Conservation (phyloP, 1,140 invertebrate species). For the Ostrea edulis region DNA sequence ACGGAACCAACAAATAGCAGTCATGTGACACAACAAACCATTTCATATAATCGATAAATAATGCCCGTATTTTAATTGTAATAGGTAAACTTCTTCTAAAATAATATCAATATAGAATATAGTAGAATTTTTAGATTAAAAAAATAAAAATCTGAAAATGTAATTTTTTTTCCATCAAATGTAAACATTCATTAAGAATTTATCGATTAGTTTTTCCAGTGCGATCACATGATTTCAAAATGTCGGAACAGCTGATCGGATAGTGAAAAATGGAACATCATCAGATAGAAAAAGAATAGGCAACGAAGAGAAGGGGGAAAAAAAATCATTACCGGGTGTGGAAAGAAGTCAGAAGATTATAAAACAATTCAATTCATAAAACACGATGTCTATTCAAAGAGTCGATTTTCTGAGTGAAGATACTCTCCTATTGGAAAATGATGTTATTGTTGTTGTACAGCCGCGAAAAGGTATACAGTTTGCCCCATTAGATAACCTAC, state of each 20-base stretch:
- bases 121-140: too few species aligned
- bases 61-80: neutral
- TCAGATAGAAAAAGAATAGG: neutral
- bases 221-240: conserved; percentile 61
- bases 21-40: conserved; percentile 63
- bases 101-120: too few species aligned
- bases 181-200: neutral
- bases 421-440: neutral
- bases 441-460: neutral
- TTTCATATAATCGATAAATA: conserved; percentile 52
- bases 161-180: neutral
- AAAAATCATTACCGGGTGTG: neutral
- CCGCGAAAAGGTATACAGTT: neutral
- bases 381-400: neutral
- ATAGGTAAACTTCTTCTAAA: too few species aligned
- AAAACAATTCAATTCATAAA: too few species aligned
- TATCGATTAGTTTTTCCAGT: conserved; percentile 30
- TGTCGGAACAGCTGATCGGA: conserved; percentile 53
- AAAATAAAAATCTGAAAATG: neutral
- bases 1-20: conserved; percentile 75
- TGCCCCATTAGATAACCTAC: too few species aligned
- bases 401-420: neutral
- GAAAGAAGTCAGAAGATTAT: neutral
- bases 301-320: neutral
- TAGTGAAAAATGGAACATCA: neutral